Conservation (phyloP, 2,888 invertebrate genomes). For the Oligia fasciuncula region DNA sequence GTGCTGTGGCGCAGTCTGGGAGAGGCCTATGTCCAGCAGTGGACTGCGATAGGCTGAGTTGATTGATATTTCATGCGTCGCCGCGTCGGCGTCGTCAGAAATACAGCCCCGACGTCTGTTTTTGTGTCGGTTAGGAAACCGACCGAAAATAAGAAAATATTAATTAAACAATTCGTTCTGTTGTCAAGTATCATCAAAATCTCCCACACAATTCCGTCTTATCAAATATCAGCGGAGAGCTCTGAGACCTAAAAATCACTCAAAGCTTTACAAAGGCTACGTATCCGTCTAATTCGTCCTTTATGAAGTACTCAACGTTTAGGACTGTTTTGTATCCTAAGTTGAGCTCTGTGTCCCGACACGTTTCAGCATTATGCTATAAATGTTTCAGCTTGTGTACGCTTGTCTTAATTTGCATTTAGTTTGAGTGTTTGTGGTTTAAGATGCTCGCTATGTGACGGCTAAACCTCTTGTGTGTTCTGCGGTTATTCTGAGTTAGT, state of each 20-base stretch:
- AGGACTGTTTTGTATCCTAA: constrained; percentile 45
- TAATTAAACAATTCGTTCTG: constrained; percentile 1
- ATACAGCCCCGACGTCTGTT: not conserved
- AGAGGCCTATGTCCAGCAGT: no score
- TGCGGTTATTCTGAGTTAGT: constrained; percentile 1
- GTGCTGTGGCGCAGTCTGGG: no score
- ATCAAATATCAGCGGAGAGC: constrained; percentile 39
- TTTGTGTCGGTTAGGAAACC: constrained; percentile 4
- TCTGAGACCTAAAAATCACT: constrained; percentile 58
- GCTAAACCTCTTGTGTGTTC: constrained; percentile 7
- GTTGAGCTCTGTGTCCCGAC: constrained; percentile 40
- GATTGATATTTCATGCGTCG: not conserved
- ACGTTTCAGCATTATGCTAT: constrained; percentile 35
- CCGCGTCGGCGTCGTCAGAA: not conserved
- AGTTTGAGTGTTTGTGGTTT: constrained; percentile 42
- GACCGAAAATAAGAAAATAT: not conserved
- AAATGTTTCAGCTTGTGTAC: constrained; percentile 39
- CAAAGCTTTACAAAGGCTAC: constrained; percentile 46
- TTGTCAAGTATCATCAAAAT: constrained; percentile 17
- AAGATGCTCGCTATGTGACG: constrained; percentile 13
- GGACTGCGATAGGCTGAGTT: no score
- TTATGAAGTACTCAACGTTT: constrained; percentile 54
- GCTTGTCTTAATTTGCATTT: constrained; percentile 53
- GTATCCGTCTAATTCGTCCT: constrained; percentile 46
- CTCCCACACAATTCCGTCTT: constrained; percentile 9